Evolutionary conservation across 1,140 invertebrate genomes (phyloP).

Genomic region (Chrysopa pallens): DNA sequence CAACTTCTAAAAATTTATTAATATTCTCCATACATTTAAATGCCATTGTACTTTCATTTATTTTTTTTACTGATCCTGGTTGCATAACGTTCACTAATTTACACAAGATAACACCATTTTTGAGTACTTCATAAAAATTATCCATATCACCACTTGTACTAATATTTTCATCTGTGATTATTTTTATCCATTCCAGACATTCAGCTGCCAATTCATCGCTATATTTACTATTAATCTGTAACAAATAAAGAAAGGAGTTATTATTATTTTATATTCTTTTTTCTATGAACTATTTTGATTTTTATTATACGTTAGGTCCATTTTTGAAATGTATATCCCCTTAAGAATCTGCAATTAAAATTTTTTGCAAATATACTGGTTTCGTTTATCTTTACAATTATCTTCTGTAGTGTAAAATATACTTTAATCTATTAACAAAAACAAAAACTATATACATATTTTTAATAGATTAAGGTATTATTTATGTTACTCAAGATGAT

Average conservation of each 20-base stretch:
- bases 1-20: constrained; percentile 77
- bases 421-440: no score
- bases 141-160: constrained; percentile 73
- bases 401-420: no score
- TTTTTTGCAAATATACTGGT: no score
- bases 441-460: no score
- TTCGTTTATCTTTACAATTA: no score
- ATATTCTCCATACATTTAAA: constrained; percentile 99
- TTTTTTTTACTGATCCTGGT: constrained; percentile 66
- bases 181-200: constrained; percentile 78
- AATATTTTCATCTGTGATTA: constrained; percentile 60
- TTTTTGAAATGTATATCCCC: no score
- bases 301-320: no score
- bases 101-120: constrained; percentile 74
- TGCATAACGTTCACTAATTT: constrained; percentile 63
- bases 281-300: no score
- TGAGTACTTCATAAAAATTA: constrained; percentile 78
- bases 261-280: no score
- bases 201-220: constrained; percentile 81
- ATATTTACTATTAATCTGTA: constrained; percentile 89
- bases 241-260: constrained; percentile 13
- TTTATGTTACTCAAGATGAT: no score
- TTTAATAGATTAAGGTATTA: no score
- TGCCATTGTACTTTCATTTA: constrained; percentile 75
- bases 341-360: no score